These are phyloP conservation scores for Metaphire vulgaris DNA, from an alignment of 1,140 invertebrate genomes.

Conservation along the genomic window DNA sequence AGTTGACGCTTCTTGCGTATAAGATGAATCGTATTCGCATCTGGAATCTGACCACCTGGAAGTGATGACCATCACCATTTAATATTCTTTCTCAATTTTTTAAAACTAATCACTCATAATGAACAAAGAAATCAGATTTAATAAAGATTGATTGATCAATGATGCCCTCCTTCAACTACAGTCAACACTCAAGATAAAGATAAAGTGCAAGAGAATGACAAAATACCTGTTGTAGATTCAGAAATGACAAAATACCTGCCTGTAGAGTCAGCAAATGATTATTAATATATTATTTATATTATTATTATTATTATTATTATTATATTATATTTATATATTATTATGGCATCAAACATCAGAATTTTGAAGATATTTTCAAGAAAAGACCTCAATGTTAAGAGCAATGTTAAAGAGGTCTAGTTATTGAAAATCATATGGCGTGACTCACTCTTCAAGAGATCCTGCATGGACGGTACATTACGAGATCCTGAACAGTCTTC, in stretches of 20 bases:
- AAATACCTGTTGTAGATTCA: no score
- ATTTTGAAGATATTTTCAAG: no score
- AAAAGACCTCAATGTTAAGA: no score
- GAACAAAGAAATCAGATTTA: constrained; percentile 15
- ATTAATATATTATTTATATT: no score
- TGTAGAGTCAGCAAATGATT: no score
- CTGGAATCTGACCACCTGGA: constrained; percentile 78
- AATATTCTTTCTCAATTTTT: neutral
- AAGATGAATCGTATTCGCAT: constrained; percentile 91
- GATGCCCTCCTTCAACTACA: constrained; percentile 12
- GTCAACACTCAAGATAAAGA: neutral
- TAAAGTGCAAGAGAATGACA: no score
- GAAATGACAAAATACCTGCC: no score
- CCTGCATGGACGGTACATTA: constrained; percentile 35
- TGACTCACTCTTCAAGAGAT: constrained; percentile 41
- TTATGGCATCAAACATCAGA: no score
- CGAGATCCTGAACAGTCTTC: constrained; percentile 38
- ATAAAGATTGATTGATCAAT: constrained; percentile 1
- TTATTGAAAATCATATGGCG: no score
- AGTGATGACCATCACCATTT: constrained; percentile 16
- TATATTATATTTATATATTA: no score
- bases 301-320: no score
- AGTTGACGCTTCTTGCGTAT: constrained; percentile 84
- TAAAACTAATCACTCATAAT: constrained; percentile 21
- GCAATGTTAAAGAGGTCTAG: no score